Percentiles rank a stretch among this genome's conserved stretches.
Evolutionary conservation across 2,888 invertebrate genomes (phyloP).

Genomic region (Leuctra nigra): DNA sequence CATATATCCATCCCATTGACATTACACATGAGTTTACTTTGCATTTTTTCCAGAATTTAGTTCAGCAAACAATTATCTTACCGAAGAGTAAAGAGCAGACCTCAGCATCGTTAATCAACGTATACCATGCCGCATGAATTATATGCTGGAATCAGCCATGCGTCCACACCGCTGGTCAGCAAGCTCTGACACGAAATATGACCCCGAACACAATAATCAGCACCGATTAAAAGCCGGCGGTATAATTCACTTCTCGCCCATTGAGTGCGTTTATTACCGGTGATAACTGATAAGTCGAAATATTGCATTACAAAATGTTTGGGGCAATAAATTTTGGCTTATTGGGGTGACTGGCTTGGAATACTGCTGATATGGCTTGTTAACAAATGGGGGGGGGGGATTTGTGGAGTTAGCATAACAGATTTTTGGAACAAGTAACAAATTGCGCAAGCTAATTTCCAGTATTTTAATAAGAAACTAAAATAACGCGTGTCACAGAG

Average conservation of each 20-base stretch:
- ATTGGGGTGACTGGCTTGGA: not conserved
- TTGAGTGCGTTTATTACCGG: not conserved
- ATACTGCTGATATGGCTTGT: not conserved
- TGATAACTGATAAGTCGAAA: slow-evolving; percentile 12
- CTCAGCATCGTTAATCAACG: not conserved
- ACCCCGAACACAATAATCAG: not conserved
- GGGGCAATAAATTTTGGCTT: not conserved
- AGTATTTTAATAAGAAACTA: too few species aligned
- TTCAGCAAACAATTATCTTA: not conserved
- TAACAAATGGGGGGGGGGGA: not conserved
- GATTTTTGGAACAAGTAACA: too few species aligned
- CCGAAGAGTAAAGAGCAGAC: slow-evolving; percentile 2
- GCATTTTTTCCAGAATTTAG: not conserved
- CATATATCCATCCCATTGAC: too few species aligned
- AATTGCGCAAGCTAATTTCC: too few species aligned
- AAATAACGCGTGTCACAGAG: too few species aligned
- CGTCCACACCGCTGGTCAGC: not conserved
- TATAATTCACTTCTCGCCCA: slow-evolving; percentile 1
- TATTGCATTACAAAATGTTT: slow-evolving; percentile 1
- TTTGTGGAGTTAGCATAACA: not conserved
- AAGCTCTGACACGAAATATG: not conserved
- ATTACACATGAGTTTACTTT: not conserved
- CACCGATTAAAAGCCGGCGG: not conserved
- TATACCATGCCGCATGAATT: not conserved
- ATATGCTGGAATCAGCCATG: not conserved